phyloP scores from a whole-genome alignment of 1,140 invertebrate genomes.

The Drosophila virilis region DNA sequence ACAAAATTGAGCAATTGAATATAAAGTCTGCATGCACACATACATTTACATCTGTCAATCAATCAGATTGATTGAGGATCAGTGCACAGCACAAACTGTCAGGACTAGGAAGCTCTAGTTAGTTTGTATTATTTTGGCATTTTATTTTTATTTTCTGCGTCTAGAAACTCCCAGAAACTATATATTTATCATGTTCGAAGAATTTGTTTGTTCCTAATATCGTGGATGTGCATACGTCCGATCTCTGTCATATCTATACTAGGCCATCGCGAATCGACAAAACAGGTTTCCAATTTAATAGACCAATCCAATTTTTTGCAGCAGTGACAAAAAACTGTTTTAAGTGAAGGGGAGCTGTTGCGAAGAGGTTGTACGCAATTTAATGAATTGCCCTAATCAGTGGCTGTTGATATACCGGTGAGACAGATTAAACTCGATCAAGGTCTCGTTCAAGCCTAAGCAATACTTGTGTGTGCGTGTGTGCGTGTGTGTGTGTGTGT shows the following conservation, averaged over 20 bases:
- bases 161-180: no score
- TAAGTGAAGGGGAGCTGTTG: neutral
- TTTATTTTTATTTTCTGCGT: no score
- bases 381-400: constrained; percentile 43
- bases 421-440: constrained; percentile 38
- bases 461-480: constrained; percentile 1
- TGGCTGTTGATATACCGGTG: constrained; percentile 25
- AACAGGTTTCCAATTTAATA: constrained; percentile 39
- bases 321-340: constrained; percentile 8
- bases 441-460: constrained; percentile 26
- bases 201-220: no score
- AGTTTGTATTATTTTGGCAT: no score
- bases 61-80: no score
- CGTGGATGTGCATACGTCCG: neutral
- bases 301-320: constrained; percentile 16
- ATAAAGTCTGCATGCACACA: no score
- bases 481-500: neutral
- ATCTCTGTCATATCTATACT: neutral
- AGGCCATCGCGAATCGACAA: constrained; percentile 5
- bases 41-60: no score
- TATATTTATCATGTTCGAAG: no score
- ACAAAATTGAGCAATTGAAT: no score
- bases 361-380: constrained; percentile 20
- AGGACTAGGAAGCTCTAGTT: no score
- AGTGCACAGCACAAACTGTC: no score